Base-by-base conservation (phyloP, 2,797 vertebrate species). In the Muraenolepis orangiensis region DNA sequence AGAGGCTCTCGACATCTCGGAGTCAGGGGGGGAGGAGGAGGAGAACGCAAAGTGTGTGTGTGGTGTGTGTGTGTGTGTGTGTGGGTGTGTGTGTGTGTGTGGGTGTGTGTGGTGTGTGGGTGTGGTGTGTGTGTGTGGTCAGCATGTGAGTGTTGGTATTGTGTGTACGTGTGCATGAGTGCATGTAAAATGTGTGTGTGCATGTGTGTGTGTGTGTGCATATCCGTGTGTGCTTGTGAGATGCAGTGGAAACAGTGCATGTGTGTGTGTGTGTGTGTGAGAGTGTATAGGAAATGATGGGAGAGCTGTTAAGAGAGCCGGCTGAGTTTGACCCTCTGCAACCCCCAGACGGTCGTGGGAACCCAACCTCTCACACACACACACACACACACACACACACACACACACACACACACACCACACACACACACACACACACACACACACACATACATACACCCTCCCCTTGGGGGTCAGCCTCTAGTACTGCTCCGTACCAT, bases 1-100 rank as follows among this genome's bases (percentile, higher is more conserved):
- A 76, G 80, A 85, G 42, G 68, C 79, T 73, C 71, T 31, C 28
- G 16, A 83, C 78, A 81, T 83, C 80, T 82, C 40, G 0, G n/a
- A 77, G 81, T 78, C 66, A 74, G 18, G 57, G n/a, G 70, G n/a
- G 3, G 7, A 20, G 42, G 32, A 34, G 32, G 32, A 34, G 32
- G 32, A 34, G 32, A 8, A 34, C 3, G 8, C 3, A 3, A 34
- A 2, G 13, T 46, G 42, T 46, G 42, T 46, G 42, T 46, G 42
- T 46, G 3, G 40, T 42, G 40, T 42, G 40, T 42, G 40, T 42
- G 40, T 42, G 40, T 42, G 40, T 42, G 40, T 42, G 40, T 74
- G 10, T 40, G 78, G 71, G 76, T 30, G 51, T 72, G 74, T 28
- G 34, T 75, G 71, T 29, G 4, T 71, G 30, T 72, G 75, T 76